Conservation (phyloP, 2,797 vertebrate species). For the Myripristis murdjan region DNA sequence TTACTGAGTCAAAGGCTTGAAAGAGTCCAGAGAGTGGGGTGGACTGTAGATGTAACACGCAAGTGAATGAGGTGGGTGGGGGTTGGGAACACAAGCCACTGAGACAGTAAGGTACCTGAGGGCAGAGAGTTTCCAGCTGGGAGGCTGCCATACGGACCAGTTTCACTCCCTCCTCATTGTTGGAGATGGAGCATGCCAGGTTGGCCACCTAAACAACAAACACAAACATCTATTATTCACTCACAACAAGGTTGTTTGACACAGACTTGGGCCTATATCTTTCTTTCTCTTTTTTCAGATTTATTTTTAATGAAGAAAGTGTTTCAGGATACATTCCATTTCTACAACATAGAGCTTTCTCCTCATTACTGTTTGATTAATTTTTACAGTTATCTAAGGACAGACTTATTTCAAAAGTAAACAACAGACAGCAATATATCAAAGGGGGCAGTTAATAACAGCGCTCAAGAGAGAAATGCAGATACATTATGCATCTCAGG, state of each 20-base stretch:
- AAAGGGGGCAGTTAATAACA: neutral
- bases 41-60: neutral
- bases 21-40: neutral
- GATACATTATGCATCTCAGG: constrained; percentile 43
- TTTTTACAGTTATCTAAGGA: too few species aligned
- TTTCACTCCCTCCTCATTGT: constrained; percentile 99
- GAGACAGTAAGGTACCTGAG: constrained; percentile 89
- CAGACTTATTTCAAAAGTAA: neutral
- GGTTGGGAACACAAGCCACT: neutral
- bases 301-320: too few species aligned
- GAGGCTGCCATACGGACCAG: constrained; percentile 98
- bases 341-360: too few species aligned
- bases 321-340: too few species aligned
- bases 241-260: constrained; percentile 6
- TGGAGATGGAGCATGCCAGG: constrained; percentile 98
- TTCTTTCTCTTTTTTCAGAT: too few species aligned
- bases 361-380: too few species aligned
- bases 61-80: constrained; percentile 34
- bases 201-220: constrained; percentile 92
- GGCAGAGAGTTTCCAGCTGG: constrained; percentile 96
- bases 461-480: constrained; percentile 39
- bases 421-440: neutral
- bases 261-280: constrained; percentile 10
- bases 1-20: too few species aligned
- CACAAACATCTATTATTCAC: constrained; percentile 37